Percentiles rank a stretch among this genome's conserved stretches.
Evolutionary conservation across 2,113 vertebrate genomes (phyloP).

Genomic region (Porphyrio hochstetteri): DNA sequence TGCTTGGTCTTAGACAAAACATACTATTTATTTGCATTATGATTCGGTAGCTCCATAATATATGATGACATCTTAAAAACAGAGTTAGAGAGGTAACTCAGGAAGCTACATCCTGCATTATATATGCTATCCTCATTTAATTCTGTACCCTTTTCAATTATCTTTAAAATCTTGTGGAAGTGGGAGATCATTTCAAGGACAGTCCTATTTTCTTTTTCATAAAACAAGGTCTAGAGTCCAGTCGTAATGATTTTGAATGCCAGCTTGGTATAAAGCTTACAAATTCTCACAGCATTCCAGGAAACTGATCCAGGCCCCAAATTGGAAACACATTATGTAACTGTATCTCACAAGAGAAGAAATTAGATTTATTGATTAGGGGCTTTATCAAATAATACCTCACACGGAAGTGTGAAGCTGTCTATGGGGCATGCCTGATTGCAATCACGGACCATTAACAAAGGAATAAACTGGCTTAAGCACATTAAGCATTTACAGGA

Average conservation of each 20-base stretch:
- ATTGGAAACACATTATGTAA: conserved; percentile 42
- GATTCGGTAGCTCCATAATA: background rate
- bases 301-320: background rate
- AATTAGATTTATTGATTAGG: conserved; percentile 48
- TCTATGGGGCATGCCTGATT: conserved; percentile 8
- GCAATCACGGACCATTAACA: conserved; percentile 14
- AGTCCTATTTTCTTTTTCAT: background rate
- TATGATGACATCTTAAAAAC: background rate
- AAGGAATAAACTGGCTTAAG: conserved; percentile 44
- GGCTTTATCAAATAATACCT: conserved; percentile 52
- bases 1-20: background rate
- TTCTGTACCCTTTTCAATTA: background rate
- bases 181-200: background rate
- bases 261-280: background rate
- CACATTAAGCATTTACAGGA: conserved; percentile 51
- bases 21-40: background rate
- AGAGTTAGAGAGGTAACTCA: background rate
- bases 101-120: background rate
- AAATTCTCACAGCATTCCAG: background rate
- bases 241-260: background rate
- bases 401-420: conserved; percentile 9
- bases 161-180: background rate
- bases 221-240: background rate
- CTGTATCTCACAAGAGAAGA: conserved; percentile 30
- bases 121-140: background rate